Percentiles rank a stretch among this genome's conserved stretches.
These are phyloP conservation scores for Pediacus dermestoides DNA, from an alignment of 2,888 invertebrate genomes.

Conservation along the genomic window DNA sequence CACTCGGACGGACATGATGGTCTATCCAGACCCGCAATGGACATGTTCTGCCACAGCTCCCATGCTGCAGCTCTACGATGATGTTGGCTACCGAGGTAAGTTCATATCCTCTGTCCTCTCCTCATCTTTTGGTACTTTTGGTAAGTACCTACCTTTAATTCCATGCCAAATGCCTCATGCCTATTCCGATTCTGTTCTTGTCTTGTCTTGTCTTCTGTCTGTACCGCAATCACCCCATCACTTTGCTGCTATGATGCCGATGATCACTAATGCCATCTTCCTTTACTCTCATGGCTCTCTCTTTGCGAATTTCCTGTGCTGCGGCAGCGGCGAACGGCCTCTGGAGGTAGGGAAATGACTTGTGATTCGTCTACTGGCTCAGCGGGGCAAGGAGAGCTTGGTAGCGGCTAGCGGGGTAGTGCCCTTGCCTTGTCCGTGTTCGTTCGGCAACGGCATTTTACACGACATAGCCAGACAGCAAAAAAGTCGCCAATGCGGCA, in stretches of 20 bases:
- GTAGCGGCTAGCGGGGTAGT: slow-evolving; percentile 14
- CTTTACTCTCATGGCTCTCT: slow-evolving; percentile 36
- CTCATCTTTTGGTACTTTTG: no score
- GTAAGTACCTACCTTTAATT: no score
- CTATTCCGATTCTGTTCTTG: no score
- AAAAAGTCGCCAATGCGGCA: slow-evolving; percentile 38
- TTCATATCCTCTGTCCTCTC: no score
- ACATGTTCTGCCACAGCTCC: slow-evolving; percentile 53
- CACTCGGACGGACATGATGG: slow-evolving; percentile 50
- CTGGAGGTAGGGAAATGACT: slow-evolving; percentile 17
- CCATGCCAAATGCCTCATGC: no score
- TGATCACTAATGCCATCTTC: slow-evolving; percentile 13
- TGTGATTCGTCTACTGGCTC: slow-evolving; percentile 27
- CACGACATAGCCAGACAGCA: slow-evolving; percentile 47
- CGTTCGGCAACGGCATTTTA: slow-evolving; percentile 30
- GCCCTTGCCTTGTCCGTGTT: slow-evolving; percentile 17
- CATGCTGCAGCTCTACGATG: slow-evolving; percentile 63
- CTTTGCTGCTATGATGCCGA: no score
- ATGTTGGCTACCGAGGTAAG: slow-evolving; percentile 63
- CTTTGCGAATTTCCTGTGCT: slow-evolving; percentile 20
- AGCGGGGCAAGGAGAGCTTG: slow-evolving; percentile 23
- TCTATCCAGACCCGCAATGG: slow-evolving; percentile 63
- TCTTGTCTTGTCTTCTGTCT: no score
- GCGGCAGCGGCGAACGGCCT: slow-evolving; percentile 9
- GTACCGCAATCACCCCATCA: no score